phyloP scores from a whole-genome alignment of 2,797 vertebrate species.

The Tamandua tetradactyla region DNA sequence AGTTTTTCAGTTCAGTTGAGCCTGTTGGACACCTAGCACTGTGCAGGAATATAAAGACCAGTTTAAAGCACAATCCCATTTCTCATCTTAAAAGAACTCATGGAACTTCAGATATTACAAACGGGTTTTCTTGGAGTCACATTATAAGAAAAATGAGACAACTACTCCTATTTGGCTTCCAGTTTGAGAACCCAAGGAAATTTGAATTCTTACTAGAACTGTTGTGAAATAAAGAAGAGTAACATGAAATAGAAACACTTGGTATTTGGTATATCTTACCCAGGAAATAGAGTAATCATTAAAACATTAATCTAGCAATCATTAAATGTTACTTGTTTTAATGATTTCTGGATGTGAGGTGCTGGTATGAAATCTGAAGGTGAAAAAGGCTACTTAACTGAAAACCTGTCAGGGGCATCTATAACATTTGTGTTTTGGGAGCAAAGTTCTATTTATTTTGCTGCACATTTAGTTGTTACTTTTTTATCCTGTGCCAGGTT shows the following conservation, averaged over 20 bases:
- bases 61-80: not conserved
- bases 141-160: constrained; percentile 2
- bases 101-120: not conserved
- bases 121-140: not conserved
- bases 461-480: constrained; percentile 54
- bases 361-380: not conserved
- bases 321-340: not conserved
- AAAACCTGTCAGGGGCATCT: not conserved
- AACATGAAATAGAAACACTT: constrained; percentile 43
- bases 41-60: not conserved
- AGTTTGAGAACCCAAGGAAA: constrained; percentile 20
- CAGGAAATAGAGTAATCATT: not conserved
- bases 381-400: not conserved
- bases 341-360: not conserved
- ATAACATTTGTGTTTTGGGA: not conserved
- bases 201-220: constrained; percentile 6
- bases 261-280: constrained; percentile 36
- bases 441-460: not conserved
- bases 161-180: not conserved
- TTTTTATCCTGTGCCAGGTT: constrained; percentile 70
- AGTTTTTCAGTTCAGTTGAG: constrained; percentile 27
- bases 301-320: too few relatives aligned
- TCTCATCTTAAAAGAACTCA: constrained; percentile 46
- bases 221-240: constrained; percentile 36
- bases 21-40: not conserved